Percentiles rank a stretch among this genome's conserved stretches.
Evolutionary conservation across 2,113 vertebrate species (phyloP).

Genomic region (Tachycineta bicolor): DNA sequence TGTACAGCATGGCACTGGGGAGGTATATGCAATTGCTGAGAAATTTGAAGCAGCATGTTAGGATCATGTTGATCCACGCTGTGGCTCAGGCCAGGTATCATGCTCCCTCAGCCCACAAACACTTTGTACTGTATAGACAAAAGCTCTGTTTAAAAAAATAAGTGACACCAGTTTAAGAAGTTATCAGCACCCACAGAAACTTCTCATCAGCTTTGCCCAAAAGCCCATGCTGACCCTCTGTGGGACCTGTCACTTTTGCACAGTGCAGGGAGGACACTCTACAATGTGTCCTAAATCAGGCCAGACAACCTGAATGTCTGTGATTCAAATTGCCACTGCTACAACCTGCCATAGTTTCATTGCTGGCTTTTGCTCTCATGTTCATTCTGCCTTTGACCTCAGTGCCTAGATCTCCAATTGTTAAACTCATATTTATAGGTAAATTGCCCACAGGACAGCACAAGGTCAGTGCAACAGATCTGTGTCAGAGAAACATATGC

Average conservation of each 20-base stretch:
- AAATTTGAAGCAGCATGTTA: neutral
- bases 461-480: neutral
- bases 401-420: neutral
- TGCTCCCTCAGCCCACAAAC: neutral
- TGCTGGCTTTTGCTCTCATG: neutral
- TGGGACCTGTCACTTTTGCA: neutral
- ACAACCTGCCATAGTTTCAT: neutral
- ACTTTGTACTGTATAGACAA: neutral
- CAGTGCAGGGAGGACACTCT: neutral
- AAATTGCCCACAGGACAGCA: neutral
- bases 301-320: neutral
- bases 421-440: neutral
- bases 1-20: no score
- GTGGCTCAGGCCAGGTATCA: neutral
- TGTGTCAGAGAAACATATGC: neutral
- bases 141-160: neutral
- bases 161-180: neutral
- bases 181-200: neutral
- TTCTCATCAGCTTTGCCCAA: neutral
- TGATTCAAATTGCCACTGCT: neutral
- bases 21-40: neutral
- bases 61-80: no score
- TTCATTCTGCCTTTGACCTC: neutral
- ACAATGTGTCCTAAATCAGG: neutral
- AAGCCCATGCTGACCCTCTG: neutral